A percentile compares a stretch with the other conserved stretches of the same genome.
These are phyloP conservation scores for Callosobruchus maculatus DNA, from an alignment of 2,888 invertebrate genomes.

Conservation along the genomic window DNA sequence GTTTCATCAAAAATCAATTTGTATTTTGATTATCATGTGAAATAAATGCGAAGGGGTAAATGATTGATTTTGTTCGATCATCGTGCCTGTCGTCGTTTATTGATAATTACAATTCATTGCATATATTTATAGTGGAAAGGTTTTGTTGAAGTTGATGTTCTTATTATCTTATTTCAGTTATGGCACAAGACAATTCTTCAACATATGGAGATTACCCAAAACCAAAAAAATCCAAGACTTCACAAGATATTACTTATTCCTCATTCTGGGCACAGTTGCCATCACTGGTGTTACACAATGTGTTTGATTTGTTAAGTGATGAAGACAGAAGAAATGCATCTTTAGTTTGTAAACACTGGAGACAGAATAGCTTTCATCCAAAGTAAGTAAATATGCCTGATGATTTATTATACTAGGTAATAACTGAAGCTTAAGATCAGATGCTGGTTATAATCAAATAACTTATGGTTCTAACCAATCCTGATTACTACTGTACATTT, in stretches of 20 bases:
- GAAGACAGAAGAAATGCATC: constrained; percentile 45
- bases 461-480: too few relatives aligned
- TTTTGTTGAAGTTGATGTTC: not conserved
- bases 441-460: too few relatives aligned
- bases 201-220: constrained; percentile 43
- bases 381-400: constrained; percentile 34
- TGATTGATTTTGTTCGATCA: not conserved
- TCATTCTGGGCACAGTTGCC: constrained; percentile 46
- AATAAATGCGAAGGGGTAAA: not conserved
- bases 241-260: constrained; percentile 25
- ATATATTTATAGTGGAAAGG: not conserved
- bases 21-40: not conserved
- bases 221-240: constrained; percentile 46
- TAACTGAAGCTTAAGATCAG: too few relatives aligned
- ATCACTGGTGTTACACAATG: constrained; percentile 43
- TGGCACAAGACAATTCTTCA: constrained; percentile 41
- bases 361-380: constrained; percentile 45
- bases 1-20: not conserved
- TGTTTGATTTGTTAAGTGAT: constrained; percentile 41
- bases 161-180: constrained; percentile 26
- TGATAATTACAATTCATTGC: not conserved
- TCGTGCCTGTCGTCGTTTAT: too few relatives aligned
- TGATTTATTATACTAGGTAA: too few relatives aligned
- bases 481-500: too few relatives aligned
- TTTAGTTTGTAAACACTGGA: constrained; percentile 46